phyloP scores from a whole-genome alignment of 2,797 vertebrate genomes.

The Muscicapa striata region DNA sequence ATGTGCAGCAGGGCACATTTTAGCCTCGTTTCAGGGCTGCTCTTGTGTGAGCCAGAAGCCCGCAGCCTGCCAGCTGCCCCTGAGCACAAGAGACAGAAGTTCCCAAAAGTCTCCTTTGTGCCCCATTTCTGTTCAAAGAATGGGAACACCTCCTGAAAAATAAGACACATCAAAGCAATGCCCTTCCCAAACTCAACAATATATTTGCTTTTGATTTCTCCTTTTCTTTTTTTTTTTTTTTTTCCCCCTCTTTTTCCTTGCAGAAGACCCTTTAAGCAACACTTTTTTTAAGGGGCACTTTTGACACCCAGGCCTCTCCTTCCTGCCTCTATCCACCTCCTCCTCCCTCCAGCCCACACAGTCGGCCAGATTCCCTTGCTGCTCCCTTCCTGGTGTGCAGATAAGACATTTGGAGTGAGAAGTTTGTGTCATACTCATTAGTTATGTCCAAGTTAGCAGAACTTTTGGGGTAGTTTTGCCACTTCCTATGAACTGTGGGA shows the following conservation, averaged over 20 bases:
- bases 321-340: background rate
- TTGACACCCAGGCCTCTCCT: background rate
- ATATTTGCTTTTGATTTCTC: background rate
- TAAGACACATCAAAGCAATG: fast-evolving
- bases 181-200: background rate
- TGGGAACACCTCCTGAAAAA: background rate
- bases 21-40: background rate
- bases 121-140: background rate
- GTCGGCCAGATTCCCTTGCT: background rate
- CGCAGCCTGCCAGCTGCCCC: background rate
- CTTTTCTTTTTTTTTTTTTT: background rate
- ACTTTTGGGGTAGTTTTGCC: background rate
- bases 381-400: background rate
- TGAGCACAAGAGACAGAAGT: background rate
- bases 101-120: background rate
- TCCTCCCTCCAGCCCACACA: background rate
- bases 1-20: background rate
- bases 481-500: background rate
- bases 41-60: background rate
- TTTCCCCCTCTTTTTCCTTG: background rate
- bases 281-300: background rate
- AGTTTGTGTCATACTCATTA: background rate
- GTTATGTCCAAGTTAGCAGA: background rate
- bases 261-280: background rate
- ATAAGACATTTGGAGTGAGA: background rate